Conservation (phyloP, 1,140 invertebrate species). For the Pygmarrhopalites habei region DNA sequence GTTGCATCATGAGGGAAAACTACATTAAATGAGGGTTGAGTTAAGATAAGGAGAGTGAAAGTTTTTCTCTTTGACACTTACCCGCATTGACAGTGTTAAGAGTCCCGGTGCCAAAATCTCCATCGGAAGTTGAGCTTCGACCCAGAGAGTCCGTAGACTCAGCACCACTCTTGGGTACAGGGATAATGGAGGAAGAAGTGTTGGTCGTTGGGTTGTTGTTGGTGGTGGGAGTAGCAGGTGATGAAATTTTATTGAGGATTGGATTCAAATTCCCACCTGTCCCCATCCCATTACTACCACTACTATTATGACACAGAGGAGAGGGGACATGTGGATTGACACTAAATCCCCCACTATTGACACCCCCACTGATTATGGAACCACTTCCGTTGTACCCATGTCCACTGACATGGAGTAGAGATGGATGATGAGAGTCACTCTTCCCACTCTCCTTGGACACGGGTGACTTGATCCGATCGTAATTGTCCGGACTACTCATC, state of each 20-base stretch:
- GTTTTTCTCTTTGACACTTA: no score
- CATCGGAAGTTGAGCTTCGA: conserved; percentile 45
- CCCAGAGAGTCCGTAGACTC: conserved; percentile 45
- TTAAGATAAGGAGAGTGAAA: no score
- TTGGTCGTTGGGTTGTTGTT: conserved; percentile 2
- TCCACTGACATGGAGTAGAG: no score
- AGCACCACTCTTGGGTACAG: conserved; percentile 17
- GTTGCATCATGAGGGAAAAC: no score
- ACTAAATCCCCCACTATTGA: neutral
- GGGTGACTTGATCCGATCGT: conserved; percentile 31
- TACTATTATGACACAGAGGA: conserved; percentile 9
- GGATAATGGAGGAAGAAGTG: no score
- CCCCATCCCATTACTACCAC: neutral
- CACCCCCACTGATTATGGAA: neutral
- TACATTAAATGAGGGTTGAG: no score
- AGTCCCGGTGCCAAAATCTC: conserved; percentile 40
- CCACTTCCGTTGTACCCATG: no score
- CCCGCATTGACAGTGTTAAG: conserved; percentile 28
- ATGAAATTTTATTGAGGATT: neutral
- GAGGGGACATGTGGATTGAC: neutral
- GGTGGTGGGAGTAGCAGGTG: neutral
- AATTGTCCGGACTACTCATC: conserved; percentile 23
- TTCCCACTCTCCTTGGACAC: conserved; percentile 1
- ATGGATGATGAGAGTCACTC: no score
- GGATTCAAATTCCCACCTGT: conserved; percentile 5